These are phyloP conservation scores for Pollicipes pollicipes DNA, from an alignment of 1,140 invertebrate genomes.

Conservation along the genomic window DNA sequence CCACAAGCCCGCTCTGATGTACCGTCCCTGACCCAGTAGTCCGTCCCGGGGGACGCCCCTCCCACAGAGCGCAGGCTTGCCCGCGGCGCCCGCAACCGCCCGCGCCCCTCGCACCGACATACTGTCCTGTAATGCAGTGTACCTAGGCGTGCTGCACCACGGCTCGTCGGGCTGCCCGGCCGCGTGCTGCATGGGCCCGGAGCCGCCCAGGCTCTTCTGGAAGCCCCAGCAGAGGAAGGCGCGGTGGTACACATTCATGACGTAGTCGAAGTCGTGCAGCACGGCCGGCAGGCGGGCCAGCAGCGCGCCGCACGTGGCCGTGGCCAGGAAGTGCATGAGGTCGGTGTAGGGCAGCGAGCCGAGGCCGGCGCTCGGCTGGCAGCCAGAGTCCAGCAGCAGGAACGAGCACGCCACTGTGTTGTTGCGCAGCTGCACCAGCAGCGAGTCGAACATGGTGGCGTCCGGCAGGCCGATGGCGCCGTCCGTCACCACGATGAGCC, in stretches of 20 bases:
- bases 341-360: slow-evolving; percentile 37
- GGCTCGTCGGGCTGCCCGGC: too few species aligned
- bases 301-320: slow-evolving; percentile 57
- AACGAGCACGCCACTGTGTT: slow-evolving; percentile 62
- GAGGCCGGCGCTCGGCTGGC: slow-evolving; percentile 43
- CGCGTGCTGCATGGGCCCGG: too few species aligned
- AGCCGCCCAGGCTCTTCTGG: slow-evolving; percentile 24
- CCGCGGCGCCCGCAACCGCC: too few species aligned
- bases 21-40: too few species aligned
- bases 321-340: slow-evolving; percentile 56
- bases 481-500: slow-evolving; percentile 62
- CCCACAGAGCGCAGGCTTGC: too few species aligned
- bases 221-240: slow-evolving; percentile 58
- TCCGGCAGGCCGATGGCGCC: slow-evolving; percentile 61
- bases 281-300: slow-evolving; percentile 34
- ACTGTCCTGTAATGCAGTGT: too few species aligned
- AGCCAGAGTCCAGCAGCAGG: slow-evolving; percentile 48
- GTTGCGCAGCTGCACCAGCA: slow-evolving; percentile 53
- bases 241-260: slow-evolving; percentile 52
- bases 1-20: too few species aligned
- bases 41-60: too few species aligned
- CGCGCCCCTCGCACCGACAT: too few species aligned
- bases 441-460: slow-evolving; percentile 47
- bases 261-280: slow-evolving; percentile 25
- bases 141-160: too few species aligned